phyloP scores from a whole-genome alignment of 2,888 invertebrate species.

The Agelastica alni region DNA sequence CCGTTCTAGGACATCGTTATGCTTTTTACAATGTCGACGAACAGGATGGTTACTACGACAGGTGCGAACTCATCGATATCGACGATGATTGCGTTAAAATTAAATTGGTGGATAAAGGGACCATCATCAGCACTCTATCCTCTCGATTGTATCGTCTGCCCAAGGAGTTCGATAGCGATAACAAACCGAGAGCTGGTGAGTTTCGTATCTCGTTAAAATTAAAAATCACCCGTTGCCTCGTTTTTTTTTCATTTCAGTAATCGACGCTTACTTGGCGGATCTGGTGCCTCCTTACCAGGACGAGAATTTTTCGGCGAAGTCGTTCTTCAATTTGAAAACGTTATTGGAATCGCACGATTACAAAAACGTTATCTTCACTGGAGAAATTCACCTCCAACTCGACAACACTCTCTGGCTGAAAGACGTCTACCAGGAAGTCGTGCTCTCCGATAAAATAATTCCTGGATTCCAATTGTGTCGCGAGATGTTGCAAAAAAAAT shows the following conservation, averaged over 20 bases:
- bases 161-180: slow-evolving; percentile 57
- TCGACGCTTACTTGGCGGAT: slow-evolving; percentile 46
- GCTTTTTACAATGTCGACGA: slow-evolving; percentile 36
- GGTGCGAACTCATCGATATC: slow-evolving; percentile 40
- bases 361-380: slow-evolving; percentile 49
- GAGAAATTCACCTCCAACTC: slow-evolving; percentile 62
- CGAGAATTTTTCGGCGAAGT: slow-evolving; percentile 40
- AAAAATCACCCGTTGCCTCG: too few species aligned
- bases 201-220: too few species aligned
- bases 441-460: slow-evolving; percentile 59
- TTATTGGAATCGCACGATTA: slow-evolving; percentile 38
- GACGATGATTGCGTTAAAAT: slow-evolving; percentile 53
- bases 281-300: slow-evolving; percentile 49
- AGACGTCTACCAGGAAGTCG: slow-evolving; percentile 63
- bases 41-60: slow-evolving; percentile 30
- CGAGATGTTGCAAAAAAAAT: slow-evolving; percentile 57
- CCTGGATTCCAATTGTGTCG: slow-evolving; percentile 60
- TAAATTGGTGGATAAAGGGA: slow-evolving; percentile 67
- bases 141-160: slow-evolving; percentile 60
- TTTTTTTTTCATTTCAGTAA: slow-evolving; percentile 38
- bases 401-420: slow-evolving; percentile 69
- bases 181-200: slow-evolving; percentile 56
- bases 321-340: slow-evolving; percentile 29
- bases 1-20: slow-evolving; percentile 31
- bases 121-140: slow-evolving; percentile 53